These are phyloP conservation scores for Urocitellus parryii DNA, from an alignment of 2,113 vertebrate species.

Conservation along the genomic window DNA sequence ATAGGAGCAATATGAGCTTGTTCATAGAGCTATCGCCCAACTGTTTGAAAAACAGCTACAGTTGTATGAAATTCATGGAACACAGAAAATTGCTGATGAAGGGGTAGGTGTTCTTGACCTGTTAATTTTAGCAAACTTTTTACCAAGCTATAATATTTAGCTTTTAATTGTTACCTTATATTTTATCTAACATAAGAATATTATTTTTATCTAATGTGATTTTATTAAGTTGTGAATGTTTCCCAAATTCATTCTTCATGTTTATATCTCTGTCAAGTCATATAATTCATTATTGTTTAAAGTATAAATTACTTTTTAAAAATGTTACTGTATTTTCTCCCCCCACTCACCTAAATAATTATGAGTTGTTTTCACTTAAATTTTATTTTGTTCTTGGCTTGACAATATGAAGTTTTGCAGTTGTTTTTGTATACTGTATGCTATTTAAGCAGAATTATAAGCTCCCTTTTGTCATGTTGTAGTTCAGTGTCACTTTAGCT, in stretches of 20 bases:
- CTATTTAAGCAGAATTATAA: constrained; percentile 35
- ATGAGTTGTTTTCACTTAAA: constrained; percentile 19
- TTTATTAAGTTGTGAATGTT: background rate
- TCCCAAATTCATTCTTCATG: background rate
- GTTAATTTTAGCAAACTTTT: constrained; percentile 16
- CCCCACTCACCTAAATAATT: background rate
- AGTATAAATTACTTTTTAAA: constrained; percentile 2
- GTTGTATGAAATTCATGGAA: constrained; percentile 91
- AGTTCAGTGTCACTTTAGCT: background rate
- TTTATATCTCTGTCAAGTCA: background rate
- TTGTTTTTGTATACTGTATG: background rate
- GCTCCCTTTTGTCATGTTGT: background rate
- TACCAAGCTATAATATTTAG: constrained; percentile 6
- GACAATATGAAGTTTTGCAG: background rate
- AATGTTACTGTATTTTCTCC: background rate
- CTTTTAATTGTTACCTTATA: constrained; percentile 46
- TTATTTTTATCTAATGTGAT: constrained; percentile 43
- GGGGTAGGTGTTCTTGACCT: constrained; percentile 88
- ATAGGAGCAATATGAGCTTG: constrained; percentile 98
- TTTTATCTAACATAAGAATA: constrained; percentile 2
- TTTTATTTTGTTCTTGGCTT: constrained; percentile 50
- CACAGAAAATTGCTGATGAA: constrained; percentile 92
- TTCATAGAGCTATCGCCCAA: constrained; percentile 97
- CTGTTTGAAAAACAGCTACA: constrained; percentile 97
- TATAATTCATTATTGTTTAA: constrained; percentile 7